Conservation (phyloP, 2,888 invertebrate species). For the Entomobrya proxima region DNA sequence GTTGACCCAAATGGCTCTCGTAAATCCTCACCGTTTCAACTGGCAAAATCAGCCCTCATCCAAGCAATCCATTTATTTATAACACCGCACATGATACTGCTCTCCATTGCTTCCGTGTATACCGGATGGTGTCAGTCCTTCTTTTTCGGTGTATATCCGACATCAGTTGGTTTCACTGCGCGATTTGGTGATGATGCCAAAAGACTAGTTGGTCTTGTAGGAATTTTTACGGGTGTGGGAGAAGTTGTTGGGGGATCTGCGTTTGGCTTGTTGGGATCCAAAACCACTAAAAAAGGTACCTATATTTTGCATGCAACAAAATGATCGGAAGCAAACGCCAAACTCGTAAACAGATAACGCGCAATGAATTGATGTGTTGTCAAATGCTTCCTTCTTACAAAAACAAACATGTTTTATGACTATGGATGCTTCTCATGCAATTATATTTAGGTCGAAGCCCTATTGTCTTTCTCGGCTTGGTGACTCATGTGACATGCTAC, state of each 20-base stretch:
- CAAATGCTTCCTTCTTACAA: too few species aligned
- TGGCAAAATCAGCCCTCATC: constrained; percentile 83
- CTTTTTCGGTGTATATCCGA: constrained; percentile 96
- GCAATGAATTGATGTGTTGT: too few species aligned
- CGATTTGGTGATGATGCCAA: constrained; percentile 87
- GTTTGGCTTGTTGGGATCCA: constrained; percentile 93
- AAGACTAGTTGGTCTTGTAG: constrained; percentile 92
- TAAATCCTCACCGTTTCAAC: constrained; percentile 38
- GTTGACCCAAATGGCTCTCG: constrained; percentile 11
- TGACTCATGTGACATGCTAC: constrained; percentile 88
- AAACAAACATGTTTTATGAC: not conserved
- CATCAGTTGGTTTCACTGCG: constrained; percentile 85
- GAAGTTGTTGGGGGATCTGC: constrained; percentile 92
- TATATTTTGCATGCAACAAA: too few species aligned
- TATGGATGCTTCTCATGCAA: not conserved
- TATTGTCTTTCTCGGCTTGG: constrained; percentile 90
- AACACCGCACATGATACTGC: constrained; percentile 89
- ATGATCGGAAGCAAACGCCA: too few species aligned
- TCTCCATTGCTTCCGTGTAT: constrained; percentile 82
- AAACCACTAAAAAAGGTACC: constrained; percentile 82
- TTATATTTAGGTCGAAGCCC: constrained; percentile 83
- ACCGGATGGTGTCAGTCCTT: constrained; percentile 94
- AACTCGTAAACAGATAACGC: too few species aligned
- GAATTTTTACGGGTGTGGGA: constrained; percentile 91
- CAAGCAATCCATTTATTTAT: constrained; percentile 87